phyloP scores from a whole-genome alignment of 2,113 vertebrate species.

The Australoheros scitulus region DNA sequence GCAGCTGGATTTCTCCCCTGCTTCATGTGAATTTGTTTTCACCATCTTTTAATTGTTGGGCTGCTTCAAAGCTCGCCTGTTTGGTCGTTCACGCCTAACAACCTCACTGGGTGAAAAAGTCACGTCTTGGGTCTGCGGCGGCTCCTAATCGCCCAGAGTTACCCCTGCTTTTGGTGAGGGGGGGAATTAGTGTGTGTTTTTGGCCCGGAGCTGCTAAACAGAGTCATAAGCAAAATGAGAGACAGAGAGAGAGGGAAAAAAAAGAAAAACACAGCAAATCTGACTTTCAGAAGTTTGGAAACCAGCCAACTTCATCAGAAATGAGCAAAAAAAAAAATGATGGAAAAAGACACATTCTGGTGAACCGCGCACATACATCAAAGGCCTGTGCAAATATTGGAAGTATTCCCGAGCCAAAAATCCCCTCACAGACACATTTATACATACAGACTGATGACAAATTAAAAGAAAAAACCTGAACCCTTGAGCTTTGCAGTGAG shows the following conservation, averaged over 20 bases:
- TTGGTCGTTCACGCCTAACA: slow-evolving; percentile 30
- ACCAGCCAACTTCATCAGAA: slow-evolving; percentile 76
- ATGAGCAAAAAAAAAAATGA: slow-evolving; percentile 39
- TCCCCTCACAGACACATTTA: slow-evolving; percentile 45
- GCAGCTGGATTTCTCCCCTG: slow-evolving; percentile 27
- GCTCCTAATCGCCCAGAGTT: slow-evolving; percentile 54
- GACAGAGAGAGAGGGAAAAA: not conserved
- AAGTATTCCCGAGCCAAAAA: slow-evolving; percentile 53
- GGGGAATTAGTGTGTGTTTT: slow-evolving; percentile 18
- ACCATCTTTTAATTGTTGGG: slow-evolving; percentile 32
- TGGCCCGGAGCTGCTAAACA: slow-evolving; percentile 60
- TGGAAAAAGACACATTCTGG: slow-evolving; percentile 41
- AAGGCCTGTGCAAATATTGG: slow-evolving; percentile 63
- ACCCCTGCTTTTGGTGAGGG: not conserved
- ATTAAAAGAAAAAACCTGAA: slow-evolving; percentile 2
- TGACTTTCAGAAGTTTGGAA: slow-evolving; percentile 74
- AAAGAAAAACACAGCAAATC: slow-evolving; percentile 45
- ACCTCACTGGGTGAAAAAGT: slow-evolving; percentile 56
- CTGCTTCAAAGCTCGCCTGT: slow-evolving; percentile 29
- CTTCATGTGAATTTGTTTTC: slow-evolving; percentile 18
- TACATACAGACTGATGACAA: slow-evolving; percentile 10
- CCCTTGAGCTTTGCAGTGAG: slow-evolving; percentile 7
- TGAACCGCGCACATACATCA: slow-evolving; percentile 58
- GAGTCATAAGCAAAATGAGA: slow-evolving; percentile 57
- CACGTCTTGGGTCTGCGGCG: slow-evolving; percentile 29